Percentiles rank a stretch among this genome's conserved stretches.
phyloP scores from a whole-genome alignment of 1,140 invertebrate genomes.

The Harpegnathos saltator region DNA sequence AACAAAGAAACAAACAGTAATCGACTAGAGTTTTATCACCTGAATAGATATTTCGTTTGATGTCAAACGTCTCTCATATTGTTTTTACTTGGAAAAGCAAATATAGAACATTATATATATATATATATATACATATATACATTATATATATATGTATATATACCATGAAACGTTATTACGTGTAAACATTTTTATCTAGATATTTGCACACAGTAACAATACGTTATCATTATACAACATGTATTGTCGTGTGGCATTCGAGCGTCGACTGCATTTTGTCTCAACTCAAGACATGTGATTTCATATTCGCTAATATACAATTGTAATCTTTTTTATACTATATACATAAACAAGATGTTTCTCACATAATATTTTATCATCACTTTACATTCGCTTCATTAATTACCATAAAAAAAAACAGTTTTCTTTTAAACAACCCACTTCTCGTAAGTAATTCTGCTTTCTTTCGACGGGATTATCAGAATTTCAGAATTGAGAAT shows the following conservation, averaged over 20 bases:
- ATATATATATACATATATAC: too few relatives aligned
- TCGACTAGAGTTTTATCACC: conserved; percentile 34
- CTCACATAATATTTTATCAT: not conserved
- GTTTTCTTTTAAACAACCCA: too few relatives aligned
- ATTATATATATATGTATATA: too few relatives aligned
- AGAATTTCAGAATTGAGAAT: not conserved
- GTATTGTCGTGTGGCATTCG: not conserved
- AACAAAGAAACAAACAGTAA: not conserved
- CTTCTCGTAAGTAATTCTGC: too few relatives aligned
- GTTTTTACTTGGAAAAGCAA: not conserved
- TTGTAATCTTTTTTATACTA: not conserved
- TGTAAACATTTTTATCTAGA: conserved; percentile 28
- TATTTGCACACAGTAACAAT: not conserved
- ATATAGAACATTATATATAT: too few relatives aligned
- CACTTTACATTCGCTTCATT: not conserved
- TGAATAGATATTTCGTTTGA: conserved; percentile 12
- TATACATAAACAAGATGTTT: too few relatives aligned
- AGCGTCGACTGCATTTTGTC: not conserved
- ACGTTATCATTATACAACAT: not conserved
- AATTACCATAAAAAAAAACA: not conserved
- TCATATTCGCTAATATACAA: not conserved
- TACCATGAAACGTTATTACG: not conserved
- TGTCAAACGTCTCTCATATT: not conserved
- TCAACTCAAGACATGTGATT: not conserved
- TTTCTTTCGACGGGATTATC: too few relatives aligned